Evolutionary conservation across 2,888 invertebrate genomes (phyloP).

Genomic region (Erynnis tages): DNA sequence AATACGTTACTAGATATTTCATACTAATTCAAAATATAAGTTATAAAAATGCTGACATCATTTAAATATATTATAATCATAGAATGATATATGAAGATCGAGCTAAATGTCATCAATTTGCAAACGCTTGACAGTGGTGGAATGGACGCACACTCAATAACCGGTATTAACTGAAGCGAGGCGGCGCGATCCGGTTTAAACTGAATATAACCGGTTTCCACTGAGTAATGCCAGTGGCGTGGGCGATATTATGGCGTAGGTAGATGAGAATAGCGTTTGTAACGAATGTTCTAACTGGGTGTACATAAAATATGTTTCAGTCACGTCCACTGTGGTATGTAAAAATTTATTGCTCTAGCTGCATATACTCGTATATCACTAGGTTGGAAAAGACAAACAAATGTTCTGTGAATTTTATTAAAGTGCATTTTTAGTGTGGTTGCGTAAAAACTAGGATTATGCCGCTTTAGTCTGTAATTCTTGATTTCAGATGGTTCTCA

Average conservation of each 20-base stretch:
- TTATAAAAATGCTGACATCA: too few relatives aligned
- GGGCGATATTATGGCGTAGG: slow-evolving; percentile 18
- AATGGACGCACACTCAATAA: not conserved
- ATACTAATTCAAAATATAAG: too few relatives aligned
- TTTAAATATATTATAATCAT: too few relatives aligned
- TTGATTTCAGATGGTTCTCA: too few relatives aligned
- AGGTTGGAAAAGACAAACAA: not conserved
- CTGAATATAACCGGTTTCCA: slow-evolving; percentile 24
- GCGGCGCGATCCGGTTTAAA: slow-evolving; percentile 9
- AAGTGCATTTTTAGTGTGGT: too few relatives aligned
- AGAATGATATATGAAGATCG: not conserved
- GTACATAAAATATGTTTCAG: slow-evolving; percentile 25
- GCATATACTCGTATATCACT: not conserved
- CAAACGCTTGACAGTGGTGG: not conserved
- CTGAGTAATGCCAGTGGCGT: slow-evolving; percentile 16
- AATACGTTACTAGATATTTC: too few relatives aligned
- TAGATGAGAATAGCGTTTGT: slow-evolving; percentile 17
- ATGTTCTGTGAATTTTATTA: not conserved
- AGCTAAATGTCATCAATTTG: not conserved
- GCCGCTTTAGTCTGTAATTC: too few relatives aligned
- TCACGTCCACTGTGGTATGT: not conserved
- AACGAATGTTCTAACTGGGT: slow-evolving; percentile 25
- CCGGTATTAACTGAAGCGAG: slow-evolving; percentile 11
- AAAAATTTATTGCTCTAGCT: slow-evolving; percentile 13
- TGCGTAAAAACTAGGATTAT: too few relatives aligned